These are phyloP conservation scores for Mormyrus lacerda DNA, from an alignment of 2,113 vertebrate species.

Conservation along the genomic window DNA sequence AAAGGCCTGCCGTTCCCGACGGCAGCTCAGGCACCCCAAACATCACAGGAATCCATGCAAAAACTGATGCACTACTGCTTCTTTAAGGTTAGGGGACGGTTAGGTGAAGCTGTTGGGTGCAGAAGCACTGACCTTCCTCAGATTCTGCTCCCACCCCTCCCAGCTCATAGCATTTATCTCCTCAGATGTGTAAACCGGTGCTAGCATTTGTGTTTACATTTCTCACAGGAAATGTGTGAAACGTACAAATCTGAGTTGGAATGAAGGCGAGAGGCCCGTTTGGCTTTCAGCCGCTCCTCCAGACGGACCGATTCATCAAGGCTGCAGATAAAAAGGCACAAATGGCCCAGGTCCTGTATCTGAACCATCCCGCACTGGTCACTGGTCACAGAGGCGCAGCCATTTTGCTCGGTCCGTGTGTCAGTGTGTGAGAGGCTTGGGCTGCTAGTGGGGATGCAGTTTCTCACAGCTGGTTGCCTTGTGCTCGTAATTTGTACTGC, in stretches of 20 bases:
- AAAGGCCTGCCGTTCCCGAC: not conserved
- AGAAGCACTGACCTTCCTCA: not conserved
- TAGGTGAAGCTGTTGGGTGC: not conserved
- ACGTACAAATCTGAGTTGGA: not conserved
- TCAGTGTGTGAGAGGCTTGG: not conserved
- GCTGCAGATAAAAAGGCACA: not conserved
- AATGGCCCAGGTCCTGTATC: not conserved
- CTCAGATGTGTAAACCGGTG: not conserved
- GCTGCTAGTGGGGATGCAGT: not conserved
- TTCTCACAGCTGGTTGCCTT: not conserved
- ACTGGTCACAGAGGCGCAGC: not conserved
- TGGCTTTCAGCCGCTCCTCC: not conserved
- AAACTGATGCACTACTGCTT: not conserved
- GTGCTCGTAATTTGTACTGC: not conserved
- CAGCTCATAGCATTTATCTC: not conserved
- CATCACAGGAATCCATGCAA: not conserved
- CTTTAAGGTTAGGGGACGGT: not conserved
- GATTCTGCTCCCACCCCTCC: not conserved
- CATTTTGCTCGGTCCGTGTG: not conserved
- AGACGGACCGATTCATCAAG: not conserved
- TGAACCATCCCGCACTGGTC: not conserved
- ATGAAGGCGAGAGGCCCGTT: not conserved
- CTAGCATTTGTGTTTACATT: not conserved
- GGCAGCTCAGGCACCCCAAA: not conserved
- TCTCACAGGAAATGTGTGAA: not conserved